Evolutionary conservation across 2,797 vertebrate genomes (phyloP), one percentile per base, ranked within the genome.

Genomic region (Scomberomorus guttatus): DNA sequence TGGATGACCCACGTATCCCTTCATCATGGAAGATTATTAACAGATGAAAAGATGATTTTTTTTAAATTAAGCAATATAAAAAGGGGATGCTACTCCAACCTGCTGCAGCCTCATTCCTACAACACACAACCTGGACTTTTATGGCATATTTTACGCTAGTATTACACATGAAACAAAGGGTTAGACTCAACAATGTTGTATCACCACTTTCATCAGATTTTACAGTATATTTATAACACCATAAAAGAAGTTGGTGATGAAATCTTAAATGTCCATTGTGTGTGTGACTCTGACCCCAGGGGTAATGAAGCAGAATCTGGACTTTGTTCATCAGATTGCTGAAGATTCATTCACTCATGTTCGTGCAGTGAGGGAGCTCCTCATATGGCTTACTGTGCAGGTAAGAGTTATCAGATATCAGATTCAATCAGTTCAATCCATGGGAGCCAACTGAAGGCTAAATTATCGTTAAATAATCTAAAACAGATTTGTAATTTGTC

Each of bases 371-470:
- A 75, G 17, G 67, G 81, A 82, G 61, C 44, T 82, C 48, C 73
- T 93, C 27, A 52, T 60, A 72, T 84, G 84, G 85, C 24, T 89
- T n/a, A 72, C 66, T 22, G 29, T 50, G 39, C 82, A 95, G 91
- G 93, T 95, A 83, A 52, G 89, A 52, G 6, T 66, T 18, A 13
- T 17, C 60, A 29, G 4, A 32, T 32, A 32, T 32, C 10, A 14
- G 6, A 5, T 46, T 60, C 17, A 3, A 24, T 54, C 3, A 22
- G 17, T 39, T 24, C 5, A 22, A 20, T 62, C 8, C 7, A 66
- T 5, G 4, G 12, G 62, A 51, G 7, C 13, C 1, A 15, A 65
- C 46, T 6, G 1, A 11, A 32, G 9, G 3, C 27, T 20, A 34
- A 9, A 34, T 34, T 9, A 34, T 34, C 8, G 7, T 11, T 11